Conservation (phyloP, 2,113 vertebrate genomes). For the Brachionichthys hirsutus region DNA sequence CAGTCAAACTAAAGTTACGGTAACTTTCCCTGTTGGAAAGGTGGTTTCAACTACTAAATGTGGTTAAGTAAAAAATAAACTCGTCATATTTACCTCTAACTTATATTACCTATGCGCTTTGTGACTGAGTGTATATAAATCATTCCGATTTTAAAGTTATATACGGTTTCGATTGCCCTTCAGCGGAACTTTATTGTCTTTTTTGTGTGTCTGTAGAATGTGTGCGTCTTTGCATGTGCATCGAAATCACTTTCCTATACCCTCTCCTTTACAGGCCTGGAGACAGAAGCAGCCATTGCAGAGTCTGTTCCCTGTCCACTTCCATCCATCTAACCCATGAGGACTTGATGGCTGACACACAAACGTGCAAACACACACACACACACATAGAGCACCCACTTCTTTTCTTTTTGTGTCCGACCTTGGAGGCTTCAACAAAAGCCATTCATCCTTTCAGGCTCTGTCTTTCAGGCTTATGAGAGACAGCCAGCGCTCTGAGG, state of each 20-base stretch:
- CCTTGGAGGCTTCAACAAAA: slow-evolving; percentile 69
- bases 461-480: slow-evolving; percentile 61
- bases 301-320: slow-evolving; percentile 56
- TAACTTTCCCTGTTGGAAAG: too few species aligned
- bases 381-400: slow-evolving; percentile 32
- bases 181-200: slow-evolving; percentile 23
- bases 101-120: too few species aligned
- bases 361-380: slow-evolving; percentile 14
- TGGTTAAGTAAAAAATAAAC: too few species aligned
- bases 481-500: slow-evolving; percentile 46
- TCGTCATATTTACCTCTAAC: too few species aligned
- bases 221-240: slow-evolving; percentile 5
- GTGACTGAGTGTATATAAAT: too few species aligned
- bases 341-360: slow-evolving; percentile 35
- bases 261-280: slow-evolving; percentile 32
- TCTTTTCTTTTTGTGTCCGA: slow-evolving; percentile 62
- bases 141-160: slow-evolving; percentile 22
- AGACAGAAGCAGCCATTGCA: slow-evolving; percentile 38
- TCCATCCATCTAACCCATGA: slow-evolving; percentile 51
- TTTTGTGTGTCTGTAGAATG: slow-evolving; percentile 15
- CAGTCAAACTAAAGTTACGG: too few species aligned
- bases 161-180: slow-evolving; percentile 21
- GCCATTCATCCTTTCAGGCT: slow-evolving; percentile 69
- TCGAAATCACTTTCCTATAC: slow-evolving; percentile 14
- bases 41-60: background rate